phyloP scores from a whole-genome alignment of 2,888 invertebrate species.

The Matsumyia berberina region DNA sequence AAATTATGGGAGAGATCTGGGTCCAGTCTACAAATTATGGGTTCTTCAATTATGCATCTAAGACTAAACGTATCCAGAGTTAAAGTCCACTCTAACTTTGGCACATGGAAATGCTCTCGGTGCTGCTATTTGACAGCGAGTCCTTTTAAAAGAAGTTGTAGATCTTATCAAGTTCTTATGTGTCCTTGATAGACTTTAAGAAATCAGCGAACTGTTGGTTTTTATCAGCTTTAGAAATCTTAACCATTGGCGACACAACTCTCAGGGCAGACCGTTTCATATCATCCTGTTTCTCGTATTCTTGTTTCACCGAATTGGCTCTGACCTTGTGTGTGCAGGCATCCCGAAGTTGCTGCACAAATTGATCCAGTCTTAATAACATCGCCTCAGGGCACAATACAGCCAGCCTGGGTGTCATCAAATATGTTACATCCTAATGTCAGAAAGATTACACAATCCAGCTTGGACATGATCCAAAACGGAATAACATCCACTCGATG shows the following conservation, averaged over 20 bases:
- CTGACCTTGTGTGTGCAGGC: constrained; percentile 99
- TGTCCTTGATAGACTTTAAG: constrained; percentile 94
- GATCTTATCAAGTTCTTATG: constrained; percentile 93
- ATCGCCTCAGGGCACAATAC: constrained; percentile 97
- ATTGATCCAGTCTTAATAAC: constrained; percentile 95
- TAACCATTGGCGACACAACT: constrained; percentile 96
- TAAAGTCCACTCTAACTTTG: constrained; percentile 81
- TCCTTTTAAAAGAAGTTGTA: constrained; percentile 97
- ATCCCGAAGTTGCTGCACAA: constrained; percentile 96
- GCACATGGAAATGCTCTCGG: constrained; percentile 83
- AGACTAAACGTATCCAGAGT: constrained; percentile 47
- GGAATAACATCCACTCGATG: constrained; percentile 98
- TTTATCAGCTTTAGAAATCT: constrained; percentile 97
- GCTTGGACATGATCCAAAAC: constrained; percentile 98
- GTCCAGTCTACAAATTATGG: constrained; percentile 51
- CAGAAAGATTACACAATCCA: constrained; percentile 96
- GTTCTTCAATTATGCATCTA: constrained; percentile 66
- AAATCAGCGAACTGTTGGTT: constrained; percentile 97
- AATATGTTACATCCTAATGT: constrained; percentile 98
- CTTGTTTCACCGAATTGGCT: constrained; percentile 99
- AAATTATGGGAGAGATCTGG: too few relatives aligned
- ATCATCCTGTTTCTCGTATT: constrained; percentile 99
- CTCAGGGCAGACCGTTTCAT: constrained; percentile 97
- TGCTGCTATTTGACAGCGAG: constrained; percentile 84
- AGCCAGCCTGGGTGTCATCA: constrained; percentile 98